Conservation (phyloP, 2,113 vertebrate genomes). For the Odontophorus gujanensis region DNA sequence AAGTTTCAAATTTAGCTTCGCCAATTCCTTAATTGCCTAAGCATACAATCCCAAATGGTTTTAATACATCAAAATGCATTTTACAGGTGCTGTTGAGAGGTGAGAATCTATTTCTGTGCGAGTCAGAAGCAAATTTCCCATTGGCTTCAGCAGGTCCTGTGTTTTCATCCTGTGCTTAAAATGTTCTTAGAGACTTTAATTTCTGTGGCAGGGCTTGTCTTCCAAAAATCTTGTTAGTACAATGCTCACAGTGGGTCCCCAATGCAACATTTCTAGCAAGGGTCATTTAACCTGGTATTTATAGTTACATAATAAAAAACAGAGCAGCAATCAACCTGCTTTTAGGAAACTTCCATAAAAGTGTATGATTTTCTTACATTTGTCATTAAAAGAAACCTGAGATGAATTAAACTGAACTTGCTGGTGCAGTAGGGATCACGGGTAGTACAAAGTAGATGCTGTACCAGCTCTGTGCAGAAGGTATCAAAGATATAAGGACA, state of each 20-base stretch:
- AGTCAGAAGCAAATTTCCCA: background rate
- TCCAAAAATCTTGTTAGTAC: background rate
- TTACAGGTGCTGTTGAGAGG: background rate
- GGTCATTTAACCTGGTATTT: background rate
- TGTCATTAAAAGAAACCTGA: background rate
- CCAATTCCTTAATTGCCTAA: conserved; percentile 14
- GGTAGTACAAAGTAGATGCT: background rate
- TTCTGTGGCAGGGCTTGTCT: background rate
- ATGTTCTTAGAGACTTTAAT: background rate
- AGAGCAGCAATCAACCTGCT: background rate
- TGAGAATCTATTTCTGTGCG: background rate
- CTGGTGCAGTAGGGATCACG: background rate
- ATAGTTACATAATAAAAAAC: conserved; percentile 9
- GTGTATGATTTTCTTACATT: background rate
- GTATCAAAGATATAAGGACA: background rate
- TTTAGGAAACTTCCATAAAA: background rate
- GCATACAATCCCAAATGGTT: background rate
- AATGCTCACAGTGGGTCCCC: background rate
- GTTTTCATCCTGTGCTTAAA: conserved; percentile 13
- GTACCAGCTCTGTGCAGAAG: background rate
- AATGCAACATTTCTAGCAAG: background rate
- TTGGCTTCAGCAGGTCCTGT: background rate
- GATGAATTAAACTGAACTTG: background rate
- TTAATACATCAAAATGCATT: conserved; percentile 24
- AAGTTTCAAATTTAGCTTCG: background rate